Evolutionary conservation across 2,888 invertebrate species (phyloP).

Genomic region (Geotrupes spiniger): DNA sequence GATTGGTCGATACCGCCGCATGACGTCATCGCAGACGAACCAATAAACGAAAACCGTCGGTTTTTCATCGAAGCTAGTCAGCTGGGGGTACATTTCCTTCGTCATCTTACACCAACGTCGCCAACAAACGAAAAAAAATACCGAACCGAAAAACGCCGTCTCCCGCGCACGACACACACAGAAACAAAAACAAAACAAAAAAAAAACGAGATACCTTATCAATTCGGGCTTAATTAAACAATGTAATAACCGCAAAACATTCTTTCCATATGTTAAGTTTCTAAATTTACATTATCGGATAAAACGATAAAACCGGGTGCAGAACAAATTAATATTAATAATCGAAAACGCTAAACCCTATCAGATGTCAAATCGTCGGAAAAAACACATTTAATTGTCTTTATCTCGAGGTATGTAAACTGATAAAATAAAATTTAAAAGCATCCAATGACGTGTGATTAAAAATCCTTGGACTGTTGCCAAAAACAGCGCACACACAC

Average conservation of each 20-base stretch:
- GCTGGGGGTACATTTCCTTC: constrained; percentile 26
- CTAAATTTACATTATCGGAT: constrained; percentile 6
- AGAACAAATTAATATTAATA: too few relatives aligned
- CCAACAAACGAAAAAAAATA: neutral
- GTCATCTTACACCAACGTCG: neutral
- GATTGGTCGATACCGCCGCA: constrained; percentile 47
- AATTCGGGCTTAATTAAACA: constrained; percentile 8
- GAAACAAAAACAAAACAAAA: constrained; percentile 6
- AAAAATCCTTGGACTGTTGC: constrained; percentile 28
- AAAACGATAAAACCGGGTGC: too few relatives aligned
- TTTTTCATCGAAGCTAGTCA: constrained; percentile 47
- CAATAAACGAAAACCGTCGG: constrained; percentile 34
- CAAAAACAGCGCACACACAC: constrained; percentile 11
- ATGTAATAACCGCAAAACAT: constrained; percentile 2
- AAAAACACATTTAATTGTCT: too few relatives aligned
- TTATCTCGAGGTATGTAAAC: constrained; percentile 1
- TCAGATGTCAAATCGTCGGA: too few relatives aligned
- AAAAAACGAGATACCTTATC: constrained; percentile 1
- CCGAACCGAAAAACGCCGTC: constrained; percentile 2
- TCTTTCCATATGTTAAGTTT: constrained; percentile 15
- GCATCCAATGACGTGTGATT: constrained; percentile 22
- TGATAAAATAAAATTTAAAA: constrained; percentile 5
- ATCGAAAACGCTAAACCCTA: too few relatives aligned
- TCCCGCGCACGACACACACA: neutral
- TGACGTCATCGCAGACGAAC: constrained; percentile 42